These are phyloP conservation scores for Carabus problematicus DNA, from an alignment of 2,888 invertebrate genomes.

Conservation along the genomic window DNA sequence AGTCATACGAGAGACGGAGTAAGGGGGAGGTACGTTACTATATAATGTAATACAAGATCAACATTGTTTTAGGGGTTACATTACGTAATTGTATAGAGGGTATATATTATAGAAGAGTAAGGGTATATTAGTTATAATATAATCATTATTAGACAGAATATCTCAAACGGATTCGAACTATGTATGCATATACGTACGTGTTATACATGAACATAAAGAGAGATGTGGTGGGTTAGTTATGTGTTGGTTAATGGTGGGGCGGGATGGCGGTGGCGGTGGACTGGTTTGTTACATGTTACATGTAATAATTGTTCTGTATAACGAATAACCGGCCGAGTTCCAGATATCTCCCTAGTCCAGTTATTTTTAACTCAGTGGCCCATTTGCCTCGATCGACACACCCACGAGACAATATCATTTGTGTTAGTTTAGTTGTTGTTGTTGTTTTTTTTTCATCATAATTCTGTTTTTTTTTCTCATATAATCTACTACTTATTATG, in stretches of 20 bases:
- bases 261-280: too few species aligned
- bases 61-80: too few species aligned
- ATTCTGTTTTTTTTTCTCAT: slow-evolving; percentile 20
- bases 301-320: neutral
- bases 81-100: too few species aligned
- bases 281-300: too few species aligned
- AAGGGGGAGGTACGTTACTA: too few species aligned
- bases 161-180: too few species aligned
- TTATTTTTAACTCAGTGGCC: slow-evolving; percentile 52
- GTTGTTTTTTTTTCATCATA: slow-evolving; percentile 42
- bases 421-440: slow-evolving; percentile 46
- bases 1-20: neutral
- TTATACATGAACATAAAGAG: too few species aligned
- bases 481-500: slow-evolving; percentile 42
- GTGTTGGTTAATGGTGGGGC: too few species aligned
- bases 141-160: too few species aligned
- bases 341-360: slow-evolving; percentile 58
- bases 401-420: slow-evolving; percentile 49
- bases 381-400: slow-evolving; percentile 52
- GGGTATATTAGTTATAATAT: slow-evolving; percentile 9
- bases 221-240: too few species aligned
- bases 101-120: neutral
- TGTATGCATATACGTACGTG: too few species aligned
- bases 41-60: too few species aligned
- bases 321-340: slow-evolving; percentile 16